Percentiles rank a stretch among this genome's conserved stretches.
Evolutionary conservation across 1,140 invertebrate genomes (phyloP).

Genomic region (Drosophila arawakana): DNA sequence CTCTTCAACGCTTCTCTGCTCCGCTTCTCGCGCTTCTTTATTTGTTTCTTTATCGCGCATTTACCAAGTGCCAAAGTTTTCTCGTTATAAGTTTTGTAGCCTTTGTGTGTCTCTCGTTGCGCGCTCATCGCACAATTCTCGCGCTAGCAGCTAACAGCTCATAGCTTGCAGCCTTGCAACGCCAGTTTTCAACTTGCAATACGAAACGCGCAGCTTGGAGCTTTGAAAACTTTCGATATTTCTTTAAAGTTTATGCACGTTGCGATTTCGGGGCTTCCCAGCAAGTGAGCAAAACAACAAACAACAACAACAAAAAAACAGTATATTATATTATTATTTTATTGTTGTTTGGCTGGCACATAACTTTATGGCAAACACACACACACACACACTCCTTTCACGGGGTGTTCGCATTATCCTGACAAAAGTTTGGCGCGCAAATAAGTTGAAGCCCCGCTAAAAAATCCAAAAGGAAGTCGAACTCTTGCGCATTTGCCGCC

Average conservation of each 20-base stretch:
- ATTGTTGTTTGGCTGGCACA: constrained; percentile 77
- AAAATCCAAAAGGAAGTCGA: constrained; percentile 47
- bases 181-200: constrained; percentile 24
- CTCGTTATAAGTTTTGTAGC: constrained; percentile 85
- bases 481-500: constrained; percentile 47
- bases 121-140: constrained; percentile 41
- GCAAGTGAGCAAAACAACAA: neutral
- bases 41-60: constrained; percentile 83
- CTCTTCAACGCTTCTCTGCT: constrained; percentile 34
- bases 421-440: constrained; percentile 59
- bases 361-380: constrained; percentile 77
- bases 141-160: neutral
- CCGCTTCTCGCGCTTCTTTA: constrained; percentile 41
- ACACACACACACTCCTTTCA: constrained; percentile 38
- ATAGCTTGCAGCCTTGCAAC: constrained; percentile 7
- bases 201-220: constrained; percentile 51
- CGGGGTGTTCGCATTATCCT: constrained; percentile 59
- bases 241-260: constrained; percentile 74
- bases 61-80: constrained; percentile 84
- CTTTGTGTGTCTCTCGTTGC: constrained; percentile 75
- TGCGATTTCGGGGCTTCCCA: constrained; percentile 60
- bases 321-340: constrained; percentile 82
- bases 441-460: constrained; percentile 44
- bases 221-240: constrained; percentile 78
- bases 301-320: constrained; percentile 9